Evolutionary conservation across 2,888 invertebrate species (phyloP).

Genomic region (Cheilosia scutellata): DNA sequence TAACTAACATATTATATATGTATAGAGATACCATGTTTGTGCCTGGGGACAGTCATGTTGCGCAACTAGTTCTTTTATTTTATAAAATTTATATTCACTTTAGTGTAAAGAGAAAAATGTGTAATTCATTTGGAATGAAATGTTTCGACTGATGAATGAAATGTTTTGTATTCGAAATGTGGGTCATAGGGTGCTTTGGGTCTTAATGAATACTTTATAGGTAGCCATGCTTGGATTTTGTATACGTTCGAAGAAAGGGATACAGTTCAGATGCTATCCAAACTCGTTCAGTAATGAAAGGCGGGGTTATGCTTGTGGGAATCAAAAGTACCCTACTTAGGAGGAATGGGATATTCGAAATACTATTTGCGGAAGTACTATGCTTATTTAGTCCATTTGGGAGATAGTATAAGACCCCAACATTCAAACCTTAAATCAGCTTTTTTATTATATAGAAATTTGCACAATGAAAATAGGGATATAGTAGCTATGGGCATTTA

Average conservation of each 20-base stretch:
- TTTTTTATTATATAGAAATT: no score
- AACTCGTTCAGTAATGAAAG: not conserved
- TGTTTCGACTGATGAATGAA: constrained; percentile 3
- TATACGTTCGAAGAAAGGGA: not conserved
- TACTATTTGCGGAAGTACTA: not conserved
- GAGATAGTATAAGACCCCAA: no score
- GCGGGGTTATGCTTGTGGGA: not conserved
- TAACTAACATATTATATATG: no score
- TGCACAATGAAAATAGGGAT: no score
- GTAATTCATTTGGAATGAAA: constrained; percentile 50
- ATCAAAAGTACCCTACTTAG: not conserved
- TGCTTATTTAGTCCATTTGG: not conserved
- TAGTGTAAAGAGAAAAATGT: constrained; percentile 5
- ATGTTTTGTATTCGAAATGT: constrained; percentile 33
- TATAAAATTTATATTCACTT: constrained; percentile 6
- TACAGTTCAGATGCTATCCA: not conserved
- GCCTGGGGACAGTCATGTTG: constrained; percentile 40
- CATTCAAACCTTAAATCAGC: no score
- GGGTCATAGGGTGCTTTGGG: constrained; percentile 15
- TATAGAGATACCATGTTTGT: not conserved
- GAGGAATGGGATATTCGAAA: not conserved
- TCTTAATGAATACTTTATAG: not conserved
- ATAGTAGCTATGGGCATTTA: no score
- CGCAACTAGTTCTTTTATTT: constrained; percentile 2
- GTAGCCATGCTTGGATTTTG: not conserved